Conservation (phyloP, 1,140 invertebrate genomes). For the Calliphora vicina region DNA sequence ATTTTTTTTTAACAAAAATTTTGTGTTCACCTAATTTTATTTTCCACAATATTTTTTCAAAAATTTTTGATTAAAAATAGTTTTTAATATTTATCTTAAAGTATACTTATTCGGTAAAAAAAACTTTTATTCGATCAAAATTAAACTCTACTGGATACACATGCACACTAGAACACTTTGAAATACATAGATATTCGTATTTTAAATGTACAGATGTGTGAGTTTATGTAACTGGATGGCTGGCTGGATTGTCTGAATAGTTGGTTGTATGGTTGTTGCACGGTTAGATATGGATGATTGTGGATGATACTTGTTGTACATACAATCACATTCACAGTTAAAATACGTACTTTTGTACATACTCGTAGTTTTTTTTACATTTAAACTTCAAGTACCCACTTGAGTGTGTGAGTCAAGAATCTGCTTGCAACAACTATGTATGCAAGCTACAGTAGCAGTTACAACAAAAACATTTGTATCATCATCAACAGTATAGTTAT, state of each 20-base stretch:
- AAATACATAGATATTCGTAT: too few species aligned
- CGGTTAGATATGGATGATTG: neutral
- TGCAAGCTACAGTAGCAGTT: neutral
- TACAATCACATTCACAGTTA: neutral
- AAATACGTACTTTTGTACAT: too few species aligned
- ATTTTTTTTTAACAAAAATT: too few species aligned
- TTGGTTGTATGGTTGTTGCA: neutral
- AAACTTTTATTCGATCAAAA: too few species aligned
- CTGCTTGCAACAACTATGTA: neutral
- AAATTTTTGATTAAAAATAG: too few species aligned
- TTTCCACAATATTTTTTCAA: too few species aligned
- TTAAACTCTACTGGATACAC: too few species aligned
- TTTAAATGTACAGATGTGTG: neutral
- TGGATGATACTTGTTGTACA: slow-evolving; percentile 21
- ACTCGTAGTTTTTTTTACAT: neutral
- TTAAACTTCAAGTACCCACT: neutral
- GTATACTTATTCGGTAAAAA: too few species aligned
- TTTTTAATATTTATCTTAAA: too few species aligned
- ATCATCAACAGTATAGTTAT: neutral
- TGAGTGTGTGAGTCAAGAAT: neutral
- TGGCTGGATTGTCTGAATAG: neutral
- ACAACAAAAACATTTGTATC: slow-evolving; percentile 8
- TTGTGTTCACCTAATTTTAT: too few species aligned
- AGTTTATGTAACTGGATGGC: neutral
- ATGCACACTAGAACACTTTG: too few species aligned